Base-by-base conservation (phyloP, 2,113 vertebrate genomes). In the Bubalus kerabau region DNA sequence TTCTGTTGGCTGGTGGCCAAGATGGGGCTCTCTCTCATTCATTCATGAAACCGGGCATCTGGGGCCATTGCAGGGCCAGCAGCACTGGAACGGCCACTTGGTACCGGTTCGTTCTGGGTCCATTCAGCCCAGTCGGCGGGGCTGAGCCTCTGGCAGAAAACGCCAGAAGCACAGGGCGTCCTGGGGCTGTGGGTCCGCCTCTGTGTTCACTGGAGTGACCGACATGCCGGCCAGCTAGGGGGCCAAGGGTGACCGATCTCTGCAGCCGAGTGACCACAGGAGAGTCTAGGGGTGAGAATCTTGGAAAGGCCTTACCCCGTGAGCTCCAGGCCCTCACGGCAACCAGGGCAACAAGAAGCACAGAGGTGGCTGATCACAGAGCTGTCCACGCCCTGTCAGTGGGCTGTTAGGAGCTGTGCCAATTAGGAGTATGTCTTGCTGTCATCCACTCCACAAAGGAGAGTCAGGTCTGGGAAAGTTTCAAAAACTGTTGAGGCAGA, bases 81-180 rank as follows among this genome's bases (percentile, higher is more conserved):
- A 43, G 11, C 23, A 26, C 71, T 4, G 6, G 5, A 76, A 24
- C 12, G 43, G 71, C 23, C 71, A 14, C 36, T 13, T 43, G 40
- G 71, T 76, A 26, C 71, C 1, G 0, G n/a, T 71, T 71, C 0
- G 0, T 40, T 26, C 23, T 7, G 11, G 71, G 3, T 76, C 71
- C 6, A 43, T 43, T 43, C 71, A 43, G 23, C 71, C 71, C 71
- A 43, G 71, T 36, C 2, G 6, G 71, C 2, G 1, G 23, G 71
- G 71, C 71, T 43, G 71, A 76, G 23, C 40, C 71, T 26, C 71
- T 40, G 71, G 71, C 12, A 14, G 12, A 76, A 43, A 76, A 43
- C 1, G 1, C 23, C 71, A 26, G 40, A 43, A 43, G 40, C 40
- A 26, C 67, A 71, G n/a, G n/a, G 19, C 2, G 0, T 24, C 71